Conservation (phyloP, 2,797 vertebrate species). For the Betta splendens region DNA sequence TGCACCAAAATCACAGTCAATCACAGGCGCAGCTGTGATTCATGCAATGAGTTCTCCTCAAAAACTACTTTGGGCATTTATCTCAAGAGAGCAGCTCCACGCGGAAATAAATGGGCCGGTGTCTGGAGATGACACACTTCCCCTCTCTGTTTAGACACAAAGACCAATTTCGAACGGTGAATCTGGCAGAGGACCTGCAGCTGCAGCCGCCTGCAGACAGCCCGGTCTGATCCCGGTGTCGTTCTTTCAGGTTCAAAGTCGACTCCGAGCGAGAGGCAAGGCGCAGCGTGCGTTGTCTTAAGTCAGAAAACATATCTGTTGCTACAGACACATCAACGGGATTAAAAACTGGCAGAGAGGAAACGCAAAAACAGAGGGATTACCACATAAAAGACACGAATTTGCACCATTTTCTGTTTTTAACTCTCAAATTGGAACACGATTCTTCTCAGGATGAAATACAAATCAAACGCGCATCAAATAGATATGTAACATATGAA, state of each 20-base stretch:
- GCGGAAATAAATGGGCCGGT: conserved; percentile 51
- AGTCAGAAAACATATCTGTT: conserved; percentile 40
- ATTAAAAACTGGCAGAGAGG: conserved; percentile 30
- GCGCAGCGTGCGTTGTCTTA: conserved; percentile 11
- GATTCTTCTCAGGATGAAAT: conserved; percentile 24
- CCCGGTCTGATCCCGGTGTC: conserved; percentile 30
- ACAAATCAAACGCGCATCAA: conserved; percentile 25
- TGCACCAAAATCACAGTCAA: conserved; percentile 55
- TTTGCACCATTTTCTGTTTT: conserved; percentile 23
- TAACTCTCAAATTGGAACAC: conserved; percentile 18
- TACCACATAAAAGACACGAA: conserved; percentile 32
- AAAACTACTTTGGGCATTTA: conserved; percentile 54
- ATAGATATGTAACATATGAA: conserved; percentile 40
- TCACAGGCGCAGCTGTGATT: conserved; percentile 51
- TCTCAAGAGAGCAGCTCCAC: conserved; percentile 61
- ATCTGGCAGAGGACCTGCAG: conserved; percentile 37
- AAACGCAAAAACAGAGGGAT: conserved; percentile 23
- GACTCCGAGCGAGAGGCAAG: conserved; percentile 10
- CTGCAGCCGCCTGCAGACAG: conserved; percentile 16
- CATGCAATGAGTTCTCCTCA: conserved; percentile 44
- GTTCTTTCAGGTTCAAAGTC: conserved; percentile 34
- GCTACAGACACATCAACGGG: conserved; percentile 19
- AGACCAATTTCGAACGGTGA: conserved; percentile 49
- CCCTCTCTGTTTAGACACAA: conserved; percentile 52
- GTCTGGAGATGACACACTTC: conserved; percentile 48